Conservation (phyloP, 2,797 vertebrate species). For the Dryobates pubescens region DNA sequence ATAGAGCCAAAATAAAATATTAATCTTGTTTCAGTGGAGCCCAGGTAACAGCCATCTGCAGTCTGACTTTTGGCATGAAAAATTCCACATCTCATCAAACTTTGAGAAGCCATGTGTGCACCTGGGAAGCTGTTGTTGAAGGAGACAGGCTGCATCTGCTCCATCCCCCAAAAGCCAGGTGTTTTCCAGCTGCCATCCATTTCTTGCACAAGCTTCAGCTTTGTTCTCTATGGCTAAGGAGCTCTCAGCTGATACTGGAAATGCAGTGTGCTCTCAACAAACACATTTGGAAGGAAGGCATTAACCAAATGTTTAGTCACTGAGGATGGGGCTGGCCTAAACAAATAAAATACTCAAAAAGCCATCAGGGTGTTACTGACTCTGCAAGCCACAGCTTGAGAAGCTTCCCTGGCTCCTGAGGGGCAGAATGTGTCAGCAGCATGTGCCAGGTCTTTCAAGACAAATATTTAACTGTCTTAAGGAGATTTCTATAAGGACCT, state of each 20-base stretch:
- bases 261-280: background rate
- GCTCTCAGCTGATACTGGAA: background rate
- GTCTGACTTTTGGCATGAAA: background rate
- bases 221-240: background rate
- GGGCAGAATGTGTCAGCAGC: background rate
- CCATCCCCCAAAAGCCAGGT: background rate
- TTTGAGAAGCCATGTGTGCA: rapidly evolving
- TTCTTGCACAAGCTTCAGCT: background rate
- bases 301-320: background rate
- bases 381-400: background rate
- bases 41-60: background rate
- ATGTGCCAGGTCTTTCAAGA: background rate
- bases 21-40: background rate
- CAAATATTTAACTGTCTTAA: background rate
- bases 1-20: background rate
- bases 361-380: background rate
- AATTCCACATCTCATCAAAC: background rate
- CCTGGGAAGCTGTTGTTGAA: background rate
- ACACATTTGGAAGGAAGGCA: background rate
- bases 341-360: background rate
- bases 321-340: background rate
- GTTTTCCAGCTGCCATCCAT: background rate
- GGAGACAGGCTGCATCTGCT: background rate
- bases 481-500: background rate
- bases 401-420: background rate